These are phyloP conservation scores for Acanthurus lineatus DNA, from an alignment of 2,797 vertebrate species.

Conservation along the genomic window DNA sequence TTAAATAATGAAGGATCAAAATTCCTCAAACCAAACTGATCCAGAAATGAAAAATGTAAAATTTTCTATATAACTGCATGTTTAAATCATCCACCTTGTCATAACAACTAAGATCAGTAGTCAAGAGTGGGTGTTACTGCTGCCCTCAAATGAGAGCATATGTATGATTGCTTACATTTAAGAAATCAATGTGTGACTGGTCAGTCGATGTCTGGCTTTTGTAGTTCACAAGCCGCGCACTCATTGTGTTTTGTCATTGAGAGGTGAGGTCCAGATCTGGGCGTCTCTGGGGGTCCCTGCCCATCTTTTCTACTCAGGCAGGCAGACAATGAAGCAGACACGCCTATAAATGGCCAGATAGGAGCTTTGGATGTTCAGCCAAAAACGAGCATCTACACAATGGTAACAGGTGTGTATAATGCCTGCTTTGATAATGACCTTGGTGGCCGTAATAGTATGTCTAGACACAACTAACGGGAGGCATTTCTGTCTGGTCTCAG, in stretches of 20 bases:
- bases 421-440: constrained; percentile 80
- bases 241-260: constrained; percentile 78
- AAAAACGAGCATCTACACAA: constrained; percentile 80
- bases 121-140: constrained; percentile 41
- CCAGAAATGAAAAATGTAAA: constrained; percentile 3
- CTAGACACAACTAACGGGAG: constrained; percentile 81
- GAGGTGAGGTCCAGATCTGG: constrained; percentile 74
- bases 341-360: constrained; percentile 81
- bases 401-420: constrained; percentile 85
- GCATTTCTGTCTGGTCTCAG: constrained; percentile 64
- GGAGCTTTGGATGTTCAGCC: constrained; percentile 74
- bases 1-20: too few relatives aligned
- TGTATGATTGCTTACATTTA: constrained; percentile 60
- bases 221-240: constrained; percentile 60
- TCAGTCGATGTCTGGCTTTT: constrained; percentile 71
- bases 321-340: constrained; percentile 81
- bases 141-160: constrained; percentile 43
- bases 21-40: too few relatives aligned
- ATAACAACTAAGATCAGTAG: constrained; percentile 35
- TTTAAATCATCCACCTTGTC: constrained; percentile 19
- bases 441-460: constrained; percentile 78
- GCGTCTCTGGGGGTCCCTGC: constrained; percentile 73
- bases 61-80: not conserved
- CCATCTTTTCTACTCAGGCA: constrained; percentile 76
- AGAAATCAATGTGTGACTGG: constrained; percentile 68